Conservation (phyloP, 2,888 invertebrate species). For the Eulithis testata region DNA sequence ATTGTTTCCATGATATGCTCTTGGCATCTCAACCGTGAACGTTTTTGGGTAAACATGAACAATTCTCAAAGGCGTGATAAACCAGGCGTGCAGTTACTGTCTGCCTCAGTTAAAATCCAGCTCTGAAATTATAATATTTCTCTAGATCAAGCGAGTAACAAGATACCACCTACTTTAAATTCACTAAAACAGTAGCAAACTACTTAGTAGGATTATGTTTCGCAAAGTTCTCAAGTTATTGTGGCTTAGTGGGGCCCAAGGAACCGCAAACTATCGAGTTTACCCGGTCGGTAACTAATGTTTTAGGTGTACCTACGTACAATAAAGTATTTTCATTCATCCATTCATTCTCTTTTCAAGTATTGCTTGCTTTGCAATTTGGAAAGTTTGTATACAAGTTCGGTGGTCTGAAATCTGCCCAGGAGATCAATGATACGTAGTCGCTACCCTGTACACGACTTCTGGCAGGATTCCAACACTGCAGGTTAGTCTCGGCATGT, state of each 20-base stretch:
- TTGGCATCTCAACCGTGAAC: conserved; percentile 26
- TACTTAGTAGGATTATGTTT: conserved; percentile 34
- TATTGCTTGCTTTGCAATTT: conserved; percentile 31
- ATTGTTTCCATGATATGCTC: conserved; percentile 22
- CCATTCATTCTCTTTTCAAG: conserved; percentile 29
- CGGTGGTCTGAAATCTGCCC: conserved; percentile 35
- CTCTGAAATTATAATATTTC: conserved; percentile 10
- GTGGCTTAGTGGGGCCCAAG: conserved; percentile 36
- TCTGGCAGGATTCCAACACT: conserved; percentile 53
- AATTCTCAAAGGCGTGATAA: conserved; percentile 6
- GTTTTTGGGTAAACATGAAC: conserved; percentile 23
- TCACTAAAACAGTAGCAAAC: conserved; percentile 25
- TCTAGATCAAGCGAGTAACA: conserved; percentile 22
- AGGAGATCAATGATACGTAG: conserved; percentile 42
- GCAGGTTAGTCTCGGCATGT: conserved; percentile 50
- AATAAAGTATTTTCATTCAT: no score
- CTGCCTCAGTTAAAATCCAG: conserved; percentile 1
- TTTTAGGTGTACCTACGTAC: no score
- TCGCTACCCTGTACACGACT: conserved; percentile 37
- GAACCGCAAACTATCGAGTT: conserved; percentile 42
- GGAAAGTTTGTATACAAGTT: conserved; percentile 31
- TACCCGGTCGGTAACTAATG: conserved; percentile 31
- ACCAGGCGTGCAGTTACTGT: neutral
- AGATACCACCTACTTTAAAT: conserved; percentile 25
- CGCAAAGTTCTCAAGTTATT: conserved; percentile 42